phyloP scores from a whole-genome alignment of 92 coral and sea anemone genomes.

The Porites lobata region DNA sequence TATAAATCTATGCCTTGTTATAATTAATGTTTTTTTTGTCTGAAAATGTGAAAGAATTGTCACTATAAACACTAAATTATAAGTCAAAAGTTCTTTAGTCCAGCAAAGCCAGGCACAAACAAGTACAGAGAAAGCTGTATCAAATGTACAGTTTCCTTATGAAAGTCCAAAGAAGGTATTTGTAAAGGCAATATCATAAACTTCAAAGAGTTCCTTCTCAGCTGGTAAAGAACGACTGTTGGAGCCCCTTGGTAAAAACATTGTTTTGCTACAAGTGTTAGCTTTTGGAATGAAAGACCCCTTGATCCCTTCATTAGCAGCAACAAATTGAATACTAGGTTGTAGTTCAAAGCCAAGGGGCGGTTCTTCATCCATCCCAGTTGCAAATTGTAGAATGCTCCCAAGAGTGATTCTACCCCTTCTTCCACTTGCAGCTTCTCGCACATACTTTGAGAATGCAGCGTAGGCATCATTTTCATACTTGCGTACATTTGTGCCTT shows the following conservation, averaged over 20 bases:
- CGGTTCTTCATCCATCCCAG: conserved; percentile 69
- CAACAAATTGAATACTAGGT: conserved; percentile 44
- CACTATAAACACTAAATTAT: conserved; percentile 3
- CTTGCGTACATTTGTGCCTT: conserved; percentile 40
- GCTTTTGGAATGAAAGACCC: conserved; percentile 45
- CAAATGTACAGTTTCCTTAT: neutral
- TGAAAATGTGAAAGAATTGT: conserved; percentile 5
- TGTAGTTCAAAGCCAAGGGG: conserved; percentile 56
- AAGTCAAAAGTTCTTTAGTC: neutral
- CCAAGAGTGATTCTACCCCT: conserved; percentile 61
- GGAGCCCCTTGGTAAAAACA: conserved; percentile 8
- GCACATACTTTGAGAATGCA: conserved; percentile 44
- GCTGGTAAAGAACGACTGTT: conserved; percentile 6
- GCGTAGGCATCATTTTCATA: conserved; percentile 32
- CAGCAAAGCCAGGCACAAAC: neutral
- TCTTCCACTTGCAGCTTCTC: conserved; percentile 60
- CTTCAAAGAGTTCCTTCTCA: conserved; percentile 13
- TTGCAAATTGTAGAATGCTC: conserved; percentile 64
- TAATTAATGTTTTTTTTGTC: neutral
- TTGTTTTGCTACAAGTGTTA: conserved; percentile 4
- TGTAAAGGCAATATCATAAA: conserved; percentile 16
- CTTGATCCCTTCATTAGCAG: conserved; percentile 17
- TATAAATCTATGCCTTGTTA: neutral
- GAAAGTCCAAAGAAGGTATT: conserved; percentile 16
- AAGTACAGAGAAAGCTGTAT: neutral